Evolutionary conservation across 2,888 invertebrate species (phyloP).

Genomic region (Panopea generosa): DNA sequence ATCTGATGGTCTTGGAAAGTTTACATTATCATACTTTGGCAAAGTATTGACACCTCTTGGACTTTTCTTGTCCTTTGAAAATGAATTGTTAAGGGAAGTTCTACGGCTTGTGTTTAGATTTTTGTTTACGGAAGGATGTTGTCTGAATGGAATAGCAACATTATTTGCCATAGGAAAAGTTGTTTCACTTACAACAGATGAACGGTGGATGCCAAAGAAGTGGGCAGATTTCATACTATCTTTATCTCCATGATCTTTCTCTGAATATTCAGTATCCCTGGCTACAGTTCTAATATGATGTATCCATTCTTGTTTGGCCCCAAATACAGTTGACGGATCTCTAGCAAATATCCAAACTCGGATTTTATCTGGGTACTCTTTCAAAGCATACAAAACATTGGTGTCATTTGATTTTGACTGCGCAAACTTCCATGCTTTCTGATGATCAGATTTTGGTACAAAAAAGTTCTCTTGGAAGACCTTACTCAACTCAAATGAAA

Average conservation of each 20-base stretch:
- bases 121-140: no score
- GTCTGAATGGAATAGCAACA: no score
- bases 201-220: slow-evolving; percentile 41
- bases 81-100: slow-evolving; percentile 2
- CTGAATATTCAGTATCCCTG: slow-evolving; percentile 42
- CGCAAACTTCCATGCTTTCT: slow-evolving; percentile 56
- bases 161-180: slow-evolving; percentile 2
- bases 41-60: background rate
- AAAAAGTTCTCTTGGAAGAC: slow-evolving; percentile 57
- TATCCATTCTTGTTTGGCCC: slow-evolving; percentile 54
- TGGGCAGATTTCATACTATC: slow-evolving; percentile 33
- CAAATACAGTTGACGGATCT: slow-evolving; percentile 45
- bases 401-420: slow-evolving; percentile 37
- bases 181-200: slow-evolving; percentile 34
- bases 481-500: slow-evolving; percentile 40
- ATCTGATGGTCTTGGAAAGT: slow-evolving; percentile 50
- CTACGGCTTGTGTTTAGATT: background rate
- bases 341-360: slow-evolving; percentile 58
- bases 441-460: slow-evolving; percentile 47
- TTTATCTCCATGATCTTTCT: slow-evolving; percentile 1
- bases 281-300: slow-evolving; percentile 54
- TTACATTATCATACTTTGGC: slow-evolving; percentile 45
- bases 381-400: slow-evolving; percentile 54
- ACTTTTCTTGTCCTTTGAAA: slow-evolving; percentile 2
- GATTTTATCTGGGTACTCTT: slow-evolving; percentile 48